phyloP scores from a whole-genome alignment of 2,113 vertebrate genomes.

The Asarcornis scutulata region DNA sequence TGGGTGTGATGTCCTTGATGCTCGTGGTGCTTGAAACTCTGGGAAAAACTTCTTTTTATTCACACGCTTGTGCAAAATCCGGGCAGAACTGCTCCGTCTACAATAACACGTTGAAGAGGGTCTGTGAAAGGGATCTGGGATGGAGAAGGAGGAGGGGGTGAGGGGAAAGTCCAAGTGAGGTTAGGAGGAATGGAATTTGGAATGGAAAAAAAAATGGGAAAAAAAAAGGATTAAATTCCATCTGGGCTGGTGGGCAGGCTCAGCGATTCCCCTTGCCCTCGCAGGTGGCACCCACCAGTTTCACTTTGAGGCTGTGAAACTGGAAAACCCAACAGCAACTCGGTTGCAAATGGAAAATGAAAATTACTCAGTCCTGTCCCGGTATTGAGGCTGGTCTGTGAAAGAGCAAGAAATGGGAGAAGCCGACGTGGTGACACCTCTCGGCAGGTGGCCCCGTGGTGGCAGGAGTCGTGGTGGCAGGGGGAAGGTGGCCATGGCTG shows the following conservation, averaged over 20 bases:
- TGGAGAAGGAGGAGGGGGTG: not conserved
- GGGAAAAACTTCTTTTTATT: conserved; percentile 35
- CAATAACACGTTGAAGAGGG: not conserved
- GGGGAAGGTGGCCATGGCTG: not conserved
- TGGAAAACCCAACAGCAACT: not conserved
- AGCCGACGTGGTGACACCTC: not conserved
- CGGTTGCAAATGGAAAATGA: not conserved
- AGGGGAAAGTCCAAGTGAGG: accelerated
- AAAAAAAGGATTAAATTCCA: not conserved
- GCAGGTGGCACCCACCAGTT: not conserved
- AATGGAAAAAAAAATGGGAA: not conserved
- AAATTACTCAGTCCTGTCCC: accelerated
- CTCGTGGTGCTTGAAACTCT: not conserved
- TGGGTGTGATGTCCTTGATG: not conserved
- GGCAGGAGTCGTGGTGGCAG: not conserved
- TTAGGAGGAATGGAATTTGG: not conserved
- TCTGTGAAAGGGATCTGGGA: not conserved
- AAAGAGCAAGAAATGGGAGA: not conserved
- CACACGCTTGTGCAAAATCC: accelerated
- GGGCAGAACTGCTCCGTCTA: accelerated
- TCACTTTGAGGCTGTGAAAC: not conserved
- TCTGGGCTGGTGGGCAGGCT: accelerated
- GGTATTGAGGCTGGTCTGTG: accelerated
- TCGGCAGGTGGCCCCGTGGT: accelerated
- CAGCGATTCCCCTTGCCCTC: not conserved